phyloP scores from a whole-genome alignment of 2,888 invertebrate species.

The Aleiodes testaceus region DNA sequence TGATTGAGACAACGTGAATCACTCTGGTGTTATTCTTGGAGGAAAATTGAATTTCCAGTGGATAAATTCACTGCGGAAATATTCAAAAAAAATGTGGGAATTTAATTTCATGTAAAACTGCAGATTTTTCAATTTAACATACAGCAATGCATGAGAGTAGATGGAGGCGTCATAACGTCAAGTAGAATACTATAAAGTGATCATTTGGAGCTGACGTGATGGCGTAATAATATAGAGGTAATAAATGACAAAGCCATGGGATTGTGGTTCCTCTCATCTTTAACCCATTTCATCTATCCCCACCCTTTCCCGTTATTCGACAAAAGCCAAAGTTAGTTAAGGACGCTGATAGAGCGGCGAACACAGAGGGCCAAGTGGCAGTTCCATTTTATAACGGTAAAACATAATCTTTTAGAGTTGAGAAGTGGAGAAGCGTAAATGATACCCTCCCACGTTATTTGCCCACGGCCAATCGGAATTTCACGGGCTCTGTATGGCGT shows the following conservation, averaged over 20 bases:
- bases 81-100: too few species aligned
- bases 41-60: too few species aligned
- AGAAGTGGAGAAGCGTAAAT: constrained; percentile 26
- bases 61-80: too few species aligned
- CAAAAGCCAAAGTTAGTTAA: constrained; percentile 39
- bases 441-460: constrained; percentile 29
- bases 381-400: constrained; percentile 38
- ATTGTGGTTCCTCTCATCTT: constrained; percentile 22
- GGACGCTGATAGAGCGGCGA: constrained; percentile 20
- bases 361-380: constrained; percentile 40
- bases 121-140: constrained; percentile 10
- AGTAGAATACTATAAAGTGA: constrained; percentile 22
- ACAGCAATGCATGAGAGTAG: neutral
- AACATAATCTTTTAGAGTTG: constrained; percentile 32
- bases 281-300: neutral
- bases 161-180: neutral
- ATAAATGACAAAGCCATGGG: constrained; percentile 36
- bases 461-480: constrained; percentile 26
- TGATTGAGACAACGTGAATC: neutral
- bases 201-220: constrained; percentile 23
- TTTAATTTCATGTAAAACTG: too few species aligned
- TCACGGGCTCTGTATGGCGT: constrained; percentile 16
- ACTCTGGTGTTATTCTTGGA: neutral
- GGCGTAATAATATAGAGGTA: constrained; percentile 30
- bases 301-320: neutral